Base-by-base conservation (phyloP, 1,140 invertebrate genomes). In the Coptotermes formosanus region DNA sequence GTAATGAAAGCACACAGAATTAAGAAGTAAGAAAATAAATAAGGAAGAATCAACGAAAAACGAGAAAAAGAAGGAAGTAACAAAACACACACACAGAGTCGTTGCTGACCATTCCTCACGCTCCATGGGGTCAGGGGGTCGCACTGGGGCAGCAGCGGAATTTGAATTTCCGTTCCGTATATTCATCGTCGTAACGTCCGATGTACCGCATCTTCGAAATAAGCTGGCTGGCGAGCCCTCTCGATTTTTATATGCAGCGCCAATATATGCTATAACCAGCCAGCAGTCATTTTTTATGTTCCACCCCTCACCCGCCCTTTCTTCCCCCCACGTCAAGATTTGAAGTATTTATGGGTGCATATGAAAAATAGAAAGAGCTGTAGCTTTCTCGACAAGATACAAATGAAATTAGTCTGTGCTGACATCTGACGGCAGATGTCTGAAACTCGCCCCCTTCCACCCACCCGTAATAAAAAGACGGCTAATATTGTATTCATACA, bases 101-200 rank as follows among this genome's bases (percentile, higher is more conserved):
- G 52, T 55, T 55, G 52, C 52, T 55, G 64, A 75, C 64, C 64
- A 75, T 30, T 75, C 64, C n/a, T 75, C 64, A n/a, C 64, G 25
- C 64, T 75, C 64, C 64, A 30, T 75, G 64, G 64, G 64, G 64
- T 75, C 25, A 75, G 14, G 64, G 64, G 52, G 19, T 55, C 52
- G 19, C 52, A 16, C 52, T 16, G 52, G 52, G 52, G 52, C 52
- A 55, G 64, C 64, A 75, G 64, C 48, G 82, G 82, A 83, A 83
- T 43, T 83, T 32, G 82, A 83, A 83, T 83, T 83, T 83, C 82
- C 82, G 82, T 52, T 83, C 25, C 82, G 82, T 44, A 83, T 83
- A 83, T 83, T 3, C 82, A 83, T 83, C n/a, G 82, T 52, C 48
- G 21, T 45, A 83, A 83, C 32, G 82, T 43, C 82, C 9, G 48